These are phyloP conservation scores for Xenopus borealis DNA, from an alignment of 2,113 vertebrate genomes.

Conservation along the genomic window DNA sequence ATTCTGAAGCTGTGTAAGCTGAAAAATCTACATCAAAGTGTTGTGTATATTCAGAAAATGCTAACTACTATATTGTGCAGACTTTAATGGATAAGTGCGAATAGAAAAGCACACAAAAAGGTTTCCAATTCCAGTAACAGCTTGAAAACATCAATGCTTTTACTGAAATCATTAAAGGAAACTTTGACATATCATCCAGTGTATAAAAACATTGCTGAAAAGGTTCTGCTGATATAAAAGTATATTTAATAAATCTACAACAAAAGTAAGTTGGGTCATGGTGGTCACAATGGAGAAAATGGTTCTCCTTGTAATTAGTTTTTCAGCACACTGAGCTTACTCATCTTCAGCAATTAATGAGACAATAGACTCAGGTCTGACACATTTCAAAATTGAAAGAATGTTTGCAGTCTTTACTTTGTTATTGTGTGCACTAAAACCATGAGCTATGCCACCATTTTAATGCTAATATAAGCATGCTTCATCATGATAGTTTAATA, in stretches of 20 bases:
- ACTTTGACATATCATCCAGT: background rate
- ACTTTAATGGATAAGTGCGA: background rate
- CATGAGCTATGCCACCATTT: background rate
- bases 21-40: background rate
- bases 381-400: background rate
- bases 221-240: slow-evolving; percentile 7
- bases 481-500: background rate
- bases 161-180: slow-evolving; percentile 10
- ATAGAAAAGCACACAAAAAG: background rate
- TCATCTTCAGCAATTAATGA: background rate
- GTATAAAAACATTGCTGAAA: slow-evolving; percentile 12
- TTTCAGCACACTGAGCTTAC: background rate
- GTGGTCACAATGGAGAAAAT: background rate
- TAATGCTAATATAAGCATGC: background rate
- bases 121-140: background rate
- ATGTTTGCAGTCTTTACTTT: background rate
- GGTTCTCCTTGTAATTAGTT: background rate
- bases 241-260: background rate
- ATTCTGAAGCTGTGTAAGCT: too few species aligned
- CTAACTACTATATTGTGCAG: background rate
- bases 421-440: background rate
- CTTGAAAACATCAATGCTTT: slow-evolving; percentile 4
- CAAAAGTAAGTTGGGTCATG: background rate
- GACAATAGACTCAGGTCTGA: background rate
- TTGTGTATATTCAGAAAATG: slow-evolving; percentile 16